Evolutionary conservation across 2,888 invertebrate genomes (phyloP).

Genomic region (Asteroscopus sphinx): DNA sequence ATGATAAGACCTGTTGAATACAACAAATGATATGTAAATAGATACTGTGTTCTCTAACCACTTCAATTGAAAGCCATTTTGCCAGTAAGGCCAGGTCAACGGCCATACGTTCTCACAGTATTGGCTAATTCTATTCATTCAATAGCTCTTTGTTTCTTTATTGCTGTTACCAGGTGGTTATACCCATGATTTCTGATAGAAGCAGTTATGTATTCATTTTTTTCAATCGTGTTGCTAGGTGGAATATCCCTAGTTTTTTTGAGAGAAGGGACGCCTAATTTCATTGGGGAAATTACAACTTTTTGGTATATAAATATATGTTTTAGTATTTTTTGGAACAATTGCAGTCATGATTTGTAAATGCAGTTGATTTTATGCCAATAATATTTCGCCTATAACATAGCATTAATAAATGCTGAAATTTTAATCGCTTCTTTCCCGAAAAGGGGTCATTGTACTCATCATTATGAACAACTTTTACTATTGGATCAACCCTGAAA

Average conservation of each 20-base stretch:
- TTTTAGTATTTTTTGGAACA: neutral
- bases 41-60: slow-evolving; percentile 15
- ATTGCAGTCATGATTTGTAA: too few species aligned
- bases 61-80: slow-evolving; percentile 38
- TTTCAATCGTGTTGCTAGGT: slow-evolving; percentile 23
- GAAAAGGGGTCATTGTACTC: too few species aligned
- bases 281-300: slow-evolving; percentile 25
- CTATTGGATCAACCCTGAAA: too few species aligned
- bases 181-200: neutral
- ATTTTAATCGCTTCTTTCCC: too few species aligned
- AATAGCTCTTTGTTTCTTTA: slow-evolving; percentile 44
- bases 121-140: slow-evolving; percentile 56
- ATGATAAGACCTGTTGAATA: too few species aligned
- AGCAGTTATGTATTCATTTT: slow-evolving; percentile 32
- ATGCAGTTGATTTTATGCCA: too few species aligned
- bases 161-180: slow-evolving; percentile 43
- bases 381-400: too few species aligned
- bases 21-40: slow-evolving; percentile 18
- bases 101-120: slow-evolving; percentile 51
- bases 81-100: slow-evolving; percentile 44
- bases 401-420: too few species aligned
- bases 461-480: too few species aligned
- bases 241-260: slow-evolving; percentile 35
- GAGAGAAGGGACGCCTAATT: slow-evolving; percentile 15
- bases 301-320: slow-evolving; percentile 14